A percentile compares a stretch with the other conserved stretches of the same genome.
Evolutionary conservation across 2,113 vertebrate species (phyloP).

Genomic region (Paratilapia polleni): DNA sequence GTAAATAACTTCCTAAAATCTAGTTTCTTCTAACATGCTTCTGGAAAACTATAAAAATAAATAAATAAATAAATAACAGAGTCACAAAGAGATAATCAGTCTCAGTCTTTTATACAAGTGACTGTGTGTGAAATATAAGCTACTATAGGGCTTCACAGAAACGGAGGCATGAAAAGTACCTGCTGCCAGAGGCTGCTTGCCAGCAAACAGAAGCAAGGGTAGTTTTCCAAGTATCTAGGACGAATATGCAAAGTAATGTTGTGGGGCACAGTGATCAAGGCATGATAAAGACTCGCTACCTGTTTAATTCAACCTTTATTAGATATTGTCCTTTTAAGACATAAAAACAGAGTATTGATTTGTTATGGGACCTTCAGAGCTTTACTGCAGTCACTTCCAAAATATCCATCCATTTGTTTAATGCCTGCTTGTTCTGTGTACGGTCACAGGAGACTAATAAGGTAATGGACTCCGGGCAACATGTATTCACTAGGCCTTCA

Average conservation of each 20-base stretch:
- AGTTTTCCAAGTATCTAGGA: neutral
- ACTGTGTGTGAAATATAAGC: neutral
- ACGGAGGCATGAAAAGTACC: neutral
- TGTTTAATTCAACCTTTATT: conserved; percentile 4
- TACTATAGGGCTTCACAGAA: neutral
- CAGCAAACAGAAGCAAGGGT: neutral
- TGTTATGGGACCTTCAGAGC: neutral
- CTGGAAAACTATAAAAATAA: neutral
- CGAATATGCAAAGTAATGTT: neutral
- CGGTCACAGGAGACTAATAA: neutral
- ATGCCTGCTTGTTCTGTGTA: neutral
- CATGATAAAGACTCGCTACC: neutral
- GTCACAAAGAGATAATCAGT: neutral
- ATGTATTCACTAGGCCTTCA: neutral
- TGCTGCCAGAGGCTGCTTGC: neutral
- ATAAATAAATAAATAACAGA: neutral
- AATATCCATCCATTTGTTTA: neutral
- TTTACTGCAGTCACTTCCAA: neutral
- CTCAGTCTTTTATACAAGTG: too few species aligned
- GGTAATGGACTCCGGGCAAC: neutral
- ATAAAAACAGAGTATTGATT: neutral
- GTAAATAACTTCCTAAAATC: neutral
- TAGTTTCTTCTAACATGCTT: neutral
- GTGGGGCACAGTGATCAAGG: neutral
- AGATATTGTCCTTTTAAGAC: neutral